These are phyloP conservation scores for Paramisgurnus dabryanus DNA, from an alignment of 2,113 vertebrate species.

Conservation along the genomic window DNA sequence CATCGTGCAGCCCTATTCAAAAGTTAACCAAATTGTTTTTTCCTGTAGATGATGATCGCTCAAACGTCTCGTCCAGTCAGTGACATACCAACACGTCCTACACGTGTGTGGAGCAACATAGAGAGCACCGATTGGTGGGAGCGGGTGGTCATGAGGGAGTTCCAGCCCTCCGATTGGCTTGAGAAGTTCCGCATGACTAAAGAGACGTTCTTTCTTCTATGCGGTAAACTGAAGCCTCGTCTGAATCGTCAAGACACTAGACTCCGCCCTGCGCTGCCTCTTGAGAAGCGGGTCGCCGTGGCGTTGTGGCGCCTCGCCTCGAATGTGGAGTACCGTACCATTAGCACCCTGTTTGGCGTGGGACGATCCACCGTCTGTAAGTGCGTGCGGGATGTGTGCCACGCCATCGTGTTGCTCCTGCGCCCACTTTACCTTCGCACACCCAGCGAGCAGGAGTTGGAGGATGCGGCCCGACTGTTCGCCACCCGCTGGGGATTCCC, in stretches of 20 bases:
- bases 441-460: conserved; percentile 67
- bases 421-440: conserved; percentile 68
- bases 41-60: conserved; percentile 68
- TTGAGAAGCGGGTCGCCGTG: conserved; percentile 78
- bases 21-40: background rate
- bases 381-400: conserved; percentile 78
- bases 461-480: conserved; percentile 67
- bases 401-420: conserved; percentile 75
- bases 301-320: conserved; percentile 79
- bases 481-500: conserved; percentile 71
- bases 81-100: conserved; percentile 54
- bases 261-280: conserved; percentile 73
- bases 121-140: conserved; percentile 79
- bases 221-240: conserved; percentile 71
- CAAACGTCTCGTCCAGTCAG: conserved; percentile 61
- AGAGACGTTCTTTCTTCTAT: conserved; percentile 76
- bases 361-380: conserved; percentile 77
- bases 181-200: conserved; percentile 79
- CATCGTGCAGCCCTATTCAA: too few species aligned
- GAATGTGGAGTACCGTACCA: conserved; percentile 77
- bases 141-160: conserved; percentile 75
- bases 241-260: conserved; percentile 77
- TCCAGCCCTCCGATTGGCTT: conserved; percentile 77
- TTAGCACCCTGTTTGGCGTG: conserved; percentile 75
- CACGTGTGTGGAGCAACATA: conserved; percentile 73